Base-by-base conservation (phyloP, 2,113 vertebrate species). In the Caracal caracal region DNA sequence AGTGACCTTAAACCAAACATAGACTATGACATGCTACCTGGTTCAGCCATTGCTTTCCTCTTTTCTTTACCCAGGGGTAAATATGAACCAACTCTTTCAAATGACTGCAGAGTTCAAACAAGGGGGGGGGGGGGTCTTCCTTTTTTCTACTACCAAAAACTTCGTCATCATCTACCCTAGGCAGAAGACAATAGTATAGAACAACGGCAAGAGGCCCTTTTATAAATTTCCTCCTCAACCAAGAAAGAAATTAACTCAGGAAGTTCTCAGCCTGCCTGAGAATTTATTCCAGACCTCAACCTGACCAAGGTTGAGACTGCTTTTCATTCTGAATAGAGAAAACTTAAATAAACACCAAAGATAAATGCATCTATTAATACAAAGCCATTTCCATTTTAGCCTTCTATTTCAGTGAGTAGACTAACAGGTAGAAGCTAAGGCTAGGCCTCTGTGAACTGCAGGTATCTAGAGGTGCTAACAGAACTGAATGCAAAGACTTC, bases 251-350 rank as follows among this genome's bases (percentile, higher is more conserved):
- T 59, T 56, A 83, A 95, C 8, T 82, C 59, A 70, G 92, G 33
- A 96, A 94, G 75, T 17, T 63, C 85, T 92, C n/a, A 11, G 40
- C 35, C 33, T 92, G n/a, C 26, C 53, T 87, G 63, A 90, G 65
- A 96, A 96, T 59, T 94, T 87, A 92, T 79, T 94, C 9, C 22
- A 83, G 61, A 94, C 53, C 17, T 94, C 40, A 92, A 79, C 15
- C 63, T 94, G 35, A 65, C 47, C 35, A 88, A 93, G 20, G n/a
- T 83, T 59, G 87, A 85, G 83, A 78, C 16, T 4, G 5, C 71
- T 88, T 93, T 94, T 63, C 51, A 92, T 56, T 63, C 26, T 71
- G 1, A 82, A 90, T 26, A 92, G 43, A 88, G 43, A 95, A 96
- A 93, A 22, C n/a, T 93, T 93, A 78, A 90, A 71, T 78, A 70